phyloP scores from a whole-genome alignment of 2,888 invertebrate species.

The Loripinus fragilis region DNA sequence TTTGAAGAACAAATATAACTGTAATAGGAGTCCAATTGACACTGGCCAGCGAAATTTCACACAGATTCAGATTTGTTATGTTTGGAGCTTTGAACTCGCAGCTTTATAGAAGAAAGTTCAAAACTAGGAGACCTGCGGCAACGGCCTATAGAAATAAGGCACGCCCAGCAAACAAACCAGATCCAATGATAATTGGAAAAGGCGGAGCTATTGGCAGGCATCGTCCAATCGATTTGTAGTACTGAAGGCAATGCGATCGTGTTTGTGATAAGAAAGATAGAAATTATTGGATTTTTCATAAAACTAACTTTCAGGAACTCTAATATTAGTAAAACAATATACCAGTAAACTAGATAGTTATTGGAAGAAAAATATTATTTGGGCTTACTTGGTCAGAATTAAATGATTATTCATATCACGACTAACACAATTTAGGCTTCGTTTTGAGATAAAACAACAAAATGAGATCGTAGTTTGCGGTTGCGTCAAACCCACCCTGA shows the following conservation, averaged over 20 bases:
- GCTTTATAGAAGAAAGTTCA: constrained; percentile 14
- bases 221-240: neutral
- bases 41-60: constrained; percentile 21
- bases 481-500: no score
- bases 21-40: constrained; percentile 15
- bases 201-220: neutral
- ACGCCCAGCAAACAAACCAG: constrained; percentile 2
- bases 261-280: neutral
- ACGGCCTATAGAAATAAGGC: neutral
- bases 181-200: constrained; percentile 9
- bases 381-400: neutral
- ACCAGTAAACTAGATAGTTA: neutral
- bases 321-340: neutral
- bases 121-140: constrained; percentile 2
- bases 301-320: neutral
- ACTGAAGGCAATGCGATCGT: neutral
- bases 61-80: constrained; percentile 16
- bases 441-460: no score
- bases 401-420: no score
- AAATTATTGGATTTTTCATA: constrained; percentile 17
- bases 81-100: neutral
- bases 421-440: no score
- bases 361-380: neutral
- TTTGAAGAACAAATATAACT: neutral
- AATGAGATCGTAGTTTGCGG: no score